Base-by-base conservation (phyloP, 2,888 invertebrate genomes). In the Lasioglossum marginatum region DNA sequence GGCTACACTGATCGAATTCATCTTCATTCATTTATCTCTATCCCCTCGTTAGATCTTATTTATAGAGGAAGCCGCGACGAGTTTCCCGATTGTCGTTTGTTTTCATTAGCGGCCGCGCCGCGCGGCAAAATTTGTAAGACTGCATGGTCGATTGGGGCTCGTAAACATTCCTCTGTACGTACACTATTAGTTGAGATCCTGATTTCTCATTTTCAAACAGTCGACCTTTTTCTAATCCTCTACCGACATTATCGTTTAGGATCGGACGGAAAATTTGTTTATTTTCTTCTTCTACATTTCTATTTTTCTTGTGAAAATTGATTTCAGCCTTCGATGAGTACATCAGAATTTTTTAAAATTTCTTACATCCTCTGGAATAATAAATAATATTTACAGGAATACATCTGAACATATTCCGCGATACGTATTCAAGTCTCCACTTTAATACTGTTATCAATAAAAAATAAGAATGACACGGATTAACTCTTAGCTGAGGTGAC, bases 31-130 rank as follows among this genome's bases (percentile, higher is more conserved):
- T 70, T 40, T 12, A 12, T 37, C 37, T 12, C 40, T 1, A 70
- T n/a, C 37, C 70, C 4, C 70, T 70, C 70, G n/a, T 70, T 70
- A 70, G 70, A 37, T 70, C 37, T 40, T 70, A 40, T 70, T 70
- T 70, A 70, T 40, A 5, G 23, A 12, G 68, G 68, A 40, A 68
- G 23, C 34, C 23, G 68, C 37, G 37, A n/a, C 68, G 68, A 37
- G 12, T 70, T 40, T 23, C n/a, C 37, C 37, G 14, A 37, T 23
- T 40, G 37, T 70, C 70, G 37, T 70, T 70, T 70, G 70, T 70
- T 70, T 40, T 70, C 70, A 40, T 70, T 70, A 70, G 40, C 70
- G 40, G 37, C 12, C 4, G 12, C 12, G 23, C 8, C 10, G 23
- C 12, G 10, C 10, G 2, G n/a, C 12, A n/a, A n/a, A 70, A 70